Base-by-base conservation (phyloP, 1,140 invertebrate genomes). In the Zaprionus taronus region DNA sequence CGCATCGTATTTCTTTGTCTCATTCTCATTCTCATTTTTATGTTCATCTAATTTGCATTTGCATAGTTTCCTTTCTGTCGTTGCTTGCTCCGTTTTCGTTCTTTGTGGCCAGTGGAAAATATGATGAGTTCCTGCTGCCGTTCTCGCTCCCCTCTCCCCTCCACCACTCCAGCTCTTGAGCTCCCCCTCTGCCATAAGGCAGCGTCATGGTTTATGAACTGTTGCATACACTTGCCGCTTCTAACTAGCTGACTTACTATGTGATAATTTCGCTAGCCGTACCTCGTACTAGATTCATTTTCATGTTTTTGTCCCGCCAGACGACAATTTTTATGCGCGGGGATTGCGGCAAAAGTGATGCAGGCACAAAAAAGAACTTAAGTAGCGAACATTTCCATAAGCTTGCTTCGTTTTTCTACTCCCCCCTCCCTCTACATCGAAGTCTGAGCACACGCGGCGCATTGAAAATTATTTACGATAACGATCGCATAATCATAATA, bases 381-480 rank as follows among this genome's bases (percentile, higher is more conserved):
- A 70, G 26, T 17, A 56, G 17, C 38, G 14, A 61, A 74, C 41
- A 91, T 90, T 90, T 90, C 81, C 85, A 90, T 89, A 73, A 86
- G 56, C 22, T 61, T 66, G 49, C 38, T 20, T 38, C 22, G 2
- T 55, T 31, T 53, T 41, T 47, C 9, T 17, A 12, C 1, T n/a
- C 12, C 11, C 4, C n/a, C 28, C 56, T 26, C n/a, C n/a, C n/a
- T n/a, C n/a, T 15, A 66, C 68, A 77, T 77, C 67, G 77, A 80
- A 86, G 85, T 91, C 82, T 73, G 85, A 78, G 86, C 82, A 82
- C 82, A 91, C 80, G 86, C 85, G 81, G 69, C 83, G 77, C 85
- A 91, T 85, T 86, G 82, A 82, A 90, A 90, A 90, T 90, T 90
- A 85, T 90, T 90, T 90, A 90, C 86, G 85, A 90, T 90, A 90